Conservation (phyloP, 1,140 invertebrate genomes). For the Megathymus violae region DNA sequence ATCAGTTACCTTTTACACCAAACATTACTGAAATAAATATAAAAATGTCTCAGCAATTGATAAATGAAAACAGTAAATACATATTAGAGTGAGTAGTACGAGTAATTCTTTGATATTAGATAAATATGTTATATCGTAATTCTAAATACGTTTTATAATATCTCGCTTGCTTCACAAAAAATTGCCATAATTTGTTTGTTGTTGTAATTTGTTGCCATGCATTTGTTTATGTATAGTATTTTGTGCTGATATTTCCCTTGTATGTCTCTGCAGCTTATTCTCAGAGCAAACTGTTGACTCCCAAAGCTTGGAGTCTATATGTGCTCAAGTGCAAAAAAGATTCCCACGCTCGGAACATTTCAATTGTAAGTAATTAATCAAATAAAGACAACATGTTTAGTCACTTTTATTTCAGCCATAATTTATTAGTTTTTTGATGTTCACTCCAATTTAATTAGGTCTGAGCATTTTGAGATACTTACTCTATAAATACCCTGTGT, state of each 20-base stretch:
- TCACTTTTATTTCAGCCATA: no score
- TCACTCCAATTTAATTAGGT: no score
- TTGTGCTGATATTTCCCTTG: conserved; percentile 8
- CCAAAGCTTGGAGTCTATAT: conserved; percentile 78
- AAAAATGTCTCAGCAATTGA: conserved; percentile 73
- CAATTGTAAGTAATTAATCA: conserved; percentile 86
- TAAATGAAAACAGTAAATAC: conserved; percentile 78
- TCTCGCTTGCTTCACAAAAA: no score
- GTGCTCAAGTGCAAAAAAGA: conserved; percentile 87
- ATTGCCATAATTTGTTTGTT: no score
- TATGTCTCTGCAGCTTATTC: conserved; percentile 74
- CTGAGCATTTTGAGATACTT: no score
- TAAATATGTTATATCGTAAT: conserved; percentile 27
- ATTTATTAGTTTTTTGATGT: no score
- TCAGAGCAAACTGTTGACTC: conserved; percentile 81
- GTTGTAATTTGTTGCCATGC: no score
- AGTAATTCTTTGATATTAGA: background rate
- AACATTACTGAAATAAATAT: conserved; percentile 19
- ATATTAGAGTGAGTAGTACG: conserved; percentile 70
- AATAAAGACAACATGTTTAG: conserved; percentile 4
- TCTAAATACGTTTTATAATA: no score
- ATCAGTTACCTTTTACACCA: background rate
- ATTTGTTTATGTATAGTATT: conserved; percentile 1
- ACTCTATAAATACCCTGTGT: no score
- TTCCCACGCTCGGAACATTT: conserved; percentile 91